Base-by-base conservation (phyloP, 2,113 vertebrate genomes). In the Micronycteris hirsuta region DNA sequence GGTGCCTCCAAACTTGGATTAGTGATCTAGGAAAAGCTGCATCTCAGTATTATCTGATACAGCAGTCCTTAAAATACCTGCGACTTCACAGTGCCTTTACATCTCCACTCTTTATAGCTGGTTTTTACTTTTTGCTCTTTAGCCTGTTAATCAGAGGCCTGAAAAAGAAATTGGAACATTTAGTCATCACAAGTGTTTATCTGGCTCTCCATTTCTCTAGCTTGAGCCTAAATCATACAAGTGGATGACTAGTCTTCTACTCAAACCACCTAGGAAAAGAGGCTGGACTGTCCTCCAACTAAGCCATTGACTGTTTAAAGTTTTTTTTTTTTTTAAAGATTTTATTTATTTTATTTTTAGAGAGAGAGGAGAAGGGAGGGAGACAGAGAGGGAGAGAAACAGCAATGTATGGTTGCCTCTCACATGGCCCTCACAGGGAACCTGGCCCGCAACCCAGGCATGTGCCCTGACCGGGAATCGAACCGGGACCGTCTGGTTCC, bases 171-270 rank as follows among this genome's bases (percentile, higher is more conserved):
- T 56, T 41, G 4, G 74, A 92, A 36, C 45, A 61, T 43, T 6
- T 78, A 71, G 31, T 36, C 31, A 26, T 87, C 43, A 63, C 2
- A 2, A 61, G 41, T 89, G 31, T 87, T 65, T 90, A 14, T 81
- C 73, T 68, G 22, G 24, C 61, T 87, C 58, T 47, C 33, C 12
- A 9, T 5, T 58, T 92, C 45, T 96, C 71, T 78, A 80, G 65
- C 38, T 74, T 96, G 73, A 92, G 43, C 58, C 28, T 95, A 65
- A 87, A 76, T 80, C 80, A 88, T 84, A 78, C 49, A 85, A 65
- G 70, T 70, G 56, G 63, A 41, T 61, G 26, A 22, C 14, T 49
- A 47, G 52, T 67, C 74, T 70, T 74, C 54, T 3, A 41, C 13
- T 81, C 45, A 94, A 67, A 77, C 45, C 78, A 81, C 41, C 63